Conservation (phyloP, 2,888 invertebrate genomes). For the Actias luna region DNA sequence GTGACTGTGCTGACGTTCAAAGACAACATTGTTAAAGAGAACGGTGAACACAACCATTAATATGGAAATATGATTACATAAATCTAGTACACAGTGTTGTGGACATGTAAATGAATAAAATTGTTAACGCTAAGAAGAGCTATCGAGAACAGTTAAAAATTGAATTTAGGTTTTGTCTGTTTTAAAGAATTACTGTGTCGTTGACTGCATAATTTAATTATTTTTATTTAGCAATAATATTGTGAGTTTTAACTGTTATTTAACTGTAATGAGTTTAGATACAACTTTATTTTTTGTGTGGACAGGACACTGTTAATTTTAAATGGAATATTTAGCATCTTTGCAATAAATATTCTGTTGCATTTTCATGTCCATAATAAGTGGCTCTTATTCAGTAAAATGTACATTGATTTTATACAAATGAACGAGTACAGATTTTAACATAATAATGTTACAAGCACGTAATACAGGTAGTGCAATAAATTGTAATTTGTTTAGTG, state of each 20-base stretch:
- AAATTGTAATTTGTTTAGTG: not conserved
- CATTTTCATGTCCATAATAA: no score
- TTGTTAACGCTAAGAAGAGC: no score
- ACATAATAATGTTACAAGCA: not conserved
- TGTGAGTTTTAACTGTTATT: not conserved
- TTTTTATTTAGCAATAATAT: not conserved
- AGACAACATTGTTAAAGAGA: conserved; percentile 28
- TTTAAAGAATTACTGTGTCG: not conserved
- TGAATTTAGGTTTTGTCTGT: no score
- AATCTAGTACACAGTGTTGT: not conserved
- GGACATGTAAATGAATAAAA: not conserved
- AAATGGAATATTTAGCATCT: no score
- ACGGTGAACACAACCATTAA: conserved; percentile 28
- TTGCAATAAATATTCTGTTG: no score
- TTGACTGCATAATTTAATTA: not conserved
- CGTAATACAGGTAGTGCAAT: not conserved
- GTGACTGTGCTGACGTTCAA: conserved; percentile 35
- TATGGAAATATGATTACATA: not conserved
- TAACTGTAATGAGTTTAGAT: not conserved
- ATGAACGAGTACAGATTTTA: not conserved
- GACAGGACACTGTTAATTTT: not conserved
- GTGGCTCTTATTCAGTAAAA: no score
- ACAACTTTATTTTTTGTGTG: not conserved
- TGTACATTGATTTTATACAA: no score
- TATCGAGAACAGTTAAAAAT: no score